phyloP scores from a whole-genome alignment of 2,888 invertebrate species.

The Phorcus lineatus region DNA sequence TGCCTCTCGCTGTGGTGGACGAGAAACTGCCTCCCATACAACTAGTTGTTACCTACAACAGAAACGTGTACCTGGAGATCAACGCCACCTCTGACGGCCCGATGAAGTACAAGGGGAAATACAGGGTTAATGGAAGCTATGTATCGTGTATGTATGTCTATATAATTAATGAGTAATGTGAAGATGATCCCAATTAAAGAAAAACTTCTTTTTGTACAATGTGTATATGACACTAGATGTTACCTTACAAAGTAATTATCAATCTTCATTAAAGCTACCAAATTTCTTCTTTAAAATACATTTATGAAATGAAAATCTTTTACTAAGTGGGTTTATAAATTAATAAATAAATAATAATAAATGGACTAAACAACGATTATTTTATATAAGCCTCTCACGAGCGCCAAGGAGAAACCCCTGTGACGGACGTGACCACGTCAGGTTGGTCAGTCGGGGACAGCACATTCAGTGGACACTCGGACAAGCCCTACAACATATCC shows the following conservation, averaged over 20 bases:
- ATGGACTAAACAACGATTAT: no score
- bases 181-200: no score
- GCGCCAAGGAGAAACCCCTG: neutral
- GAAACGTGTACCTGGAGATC: neutral
- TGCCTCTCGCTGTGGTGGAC: neutral
- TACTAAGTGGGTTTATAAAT: no score
- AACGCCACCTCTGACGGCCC: neutral
- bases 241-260: no score
- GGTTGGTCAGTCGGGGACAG: neutral
- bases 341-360: no score
- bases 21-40: constrained; percentile 7
- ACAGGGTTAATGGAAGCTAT: neutral
- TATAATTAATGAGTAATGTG: no score
- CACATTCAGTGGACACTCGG: neutral
- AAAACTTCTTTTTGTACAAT: no score
- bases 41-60: neutral
- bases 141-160: neutral
- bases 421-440: neutral
- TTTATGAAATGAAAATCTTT: no score
- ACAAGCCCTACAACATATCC: neutral
- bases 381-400: neutral
- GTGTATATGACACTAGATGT: no score
- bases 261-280: no score
- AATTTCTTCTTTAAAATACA: no score
- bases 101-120: neutral